Evolutionary conservation across 2,888 invertebrate species (phyloP), one percentile per base, ranked within the genome.

Genomic region (Labia minor): DNA sequence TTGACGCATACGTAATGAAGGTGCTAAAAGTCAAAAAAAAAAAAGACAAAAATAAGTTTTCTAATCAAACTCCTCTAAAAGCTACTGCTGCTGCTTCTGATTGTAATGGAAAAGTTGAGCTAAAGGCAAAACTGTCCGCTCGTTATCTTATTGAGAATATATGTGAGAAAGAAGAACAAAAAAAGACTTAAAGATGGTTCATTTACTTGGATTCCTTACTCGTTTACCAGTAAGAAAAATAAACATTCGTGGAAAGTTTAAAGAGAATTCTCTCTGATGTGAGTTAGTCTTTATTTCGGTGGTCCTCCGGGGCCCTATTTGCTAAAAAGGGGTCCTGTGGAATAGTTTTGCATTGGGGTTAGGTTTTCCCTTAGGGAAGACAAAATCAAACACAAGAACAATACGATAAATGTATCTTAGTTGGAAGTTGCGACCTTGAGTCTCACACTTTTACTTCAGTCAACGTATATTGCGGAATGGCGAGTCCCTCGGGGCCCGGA

Each of bases 1-100:
- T 49, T 49, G 49, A 49, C 49, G 49, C 49, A 49, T 49, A 49
- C 49, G 49, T 49, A 49, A 49, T 49, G 49, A 49, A 49, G 49
- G 49, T 49, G 49, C 49, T 49, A 49, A 49, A 16, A 49, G 49
- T 49, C 49, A 49, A 49, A 2, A 3, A n/a, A n/a, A n/a, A n/a
- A n/a, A 49, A 49, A 49, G 49, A 49, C 49, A 49, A 49, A 49
- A 49, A 49, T 49, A 49, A 49, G 49, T 49, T 49, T 49, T 49
- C 49, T 49, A 49, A 49, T 49, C 49, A 49, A 49, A 49, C 49
- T 49, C n/a, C 49, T 49, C 14, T 11, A 14, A 49, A 11, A 14
- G 49, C 49, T 49, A 8, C 16, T 49, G 49, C 14, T 49, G 4
- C 26, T n/a, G 49, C 49, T 49, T n/a, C 16, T 49, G 49, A 49